Evolutionary conservation across 2,888 invertebrate species (phyloP), one percentile per base, ranked within the genome.

Genomic region (Lathronympha strigana): DNA sequence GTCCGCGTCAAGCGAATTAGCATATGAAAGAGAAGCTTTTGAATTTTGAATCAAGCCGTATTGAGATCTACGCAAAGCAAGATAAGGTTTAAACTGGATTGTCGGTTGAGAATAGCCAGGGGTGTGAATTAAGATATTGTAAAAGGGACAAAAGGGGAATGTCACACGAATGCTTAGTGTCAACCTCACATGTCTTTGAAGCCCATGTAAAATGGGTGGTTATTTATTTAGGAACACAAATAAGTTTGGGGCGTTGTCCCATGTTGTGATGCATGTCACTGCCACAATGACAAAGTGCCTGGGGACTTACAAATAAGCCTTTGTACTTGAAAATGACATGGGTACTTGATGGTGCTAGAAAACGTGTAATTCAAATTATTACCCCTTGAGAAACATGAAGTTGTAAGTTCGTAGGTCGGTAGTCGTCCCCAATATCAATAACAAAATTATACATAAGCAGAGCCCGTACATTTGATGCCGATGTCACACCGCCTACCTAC

Each of bases 111-210:
- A 74, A 81, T 72, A 70, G 81, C 83, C 80, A 84, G 86, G 91
- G 90, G 91, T 91, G 91, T 90, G 90, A 91, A 90, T 90, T 90
- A 90, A 85, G 84, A 87, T 87, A 87, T 87, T 82, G 84, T 82
- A 80, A 84, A 83, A 81, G 86, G 83, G 82, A 81, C 78, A 82
- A 83, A 80, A 76, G 79, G 85, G 84, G 81, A 81, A 83, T 84
- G 83, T 84, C 81, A 84, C 86, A 83, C 82, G 79, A 73, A 82
- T 81, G 80, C 87, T 90, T 90, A 90, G 85, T 91, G 91, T 90
- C 90, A 90, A 84, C 81, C 80, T 84, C 85, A 83, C 78, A 79
- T 86, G 83, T 80, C 85, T 87, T 88, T 89, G 89, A 86, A 82
- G 86, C 84, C 76, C 76, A 83, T 86, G 80, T 87, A 82, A 76